Conservation (phyloP, 37 sponge, comb jelly and placozoan genomes). For the Geodia barretti region DNA sequence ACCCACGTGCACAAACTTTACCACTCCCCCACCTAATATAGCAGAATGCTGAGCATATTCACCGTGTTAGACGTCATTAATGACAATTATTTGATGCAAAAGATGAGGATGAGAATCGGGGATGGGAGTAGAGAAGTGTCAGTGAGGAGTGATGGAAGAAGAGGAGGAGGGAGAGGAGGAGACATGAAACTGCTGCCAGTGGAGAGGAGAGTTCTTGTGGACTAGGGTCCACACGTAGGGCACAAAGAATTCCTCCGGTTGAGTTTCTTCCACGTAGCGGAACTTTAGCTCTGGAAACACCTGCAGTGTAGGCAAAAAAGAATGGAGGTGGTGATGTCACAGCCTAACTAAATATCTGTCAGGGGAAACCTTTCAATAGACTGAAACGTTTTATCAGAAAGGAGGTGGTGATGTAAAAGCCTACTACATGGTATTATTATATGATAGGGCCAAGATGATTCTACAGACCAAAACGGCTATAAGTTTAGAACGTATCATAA, state of each 20-base stretch:
- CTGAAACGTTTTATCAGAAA: too few relatives aligned
- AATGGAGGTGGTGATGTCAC: not conserved
- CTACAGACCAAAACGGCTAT: too few relatives aligned
- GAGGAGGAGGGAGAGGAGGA: not conserved
- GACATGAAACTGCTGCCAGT: conserved; percentile 13
- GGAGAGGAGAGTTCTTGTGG: conserved; percentile 11
- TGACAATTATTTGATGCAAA: not conserved
- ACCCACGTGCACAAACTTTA: too few relatives aligned
- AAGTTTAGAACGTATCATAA: too few relatives aligned
- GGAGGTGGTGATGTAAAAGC: too few relatives aligned
- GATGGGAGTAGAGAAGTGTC: too few relatives aligned
- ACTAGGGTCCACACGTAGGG: conserved; percentile 98
- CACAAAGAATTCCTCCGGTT: conserved; percentile 96
- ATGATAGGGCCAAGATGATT: too few relatives aligned
- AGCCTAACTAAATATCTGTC: not conserved
- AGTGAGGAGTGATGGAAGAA: not conserved
- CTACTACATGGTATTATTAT: too few relatives aligned
- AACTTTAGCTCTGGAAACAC: conserved; percentile 92
- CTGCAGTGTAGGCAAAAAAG: too few relatives aligned
- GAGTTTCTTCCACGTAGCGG: conserved; percentile 92
- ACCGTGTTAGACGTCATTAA: too few relatives aligned
- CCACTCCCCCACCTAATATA: too few relatives aligned
- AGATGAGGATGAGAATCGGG: not conserved
- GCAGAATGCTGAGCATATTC: too few relatives aligned
- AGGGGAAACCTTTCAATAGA: not conserved